Base-by-base conservation (phyloP, 2,797 vertebrate genomes). In the Muscicapa comitata region DNA sequence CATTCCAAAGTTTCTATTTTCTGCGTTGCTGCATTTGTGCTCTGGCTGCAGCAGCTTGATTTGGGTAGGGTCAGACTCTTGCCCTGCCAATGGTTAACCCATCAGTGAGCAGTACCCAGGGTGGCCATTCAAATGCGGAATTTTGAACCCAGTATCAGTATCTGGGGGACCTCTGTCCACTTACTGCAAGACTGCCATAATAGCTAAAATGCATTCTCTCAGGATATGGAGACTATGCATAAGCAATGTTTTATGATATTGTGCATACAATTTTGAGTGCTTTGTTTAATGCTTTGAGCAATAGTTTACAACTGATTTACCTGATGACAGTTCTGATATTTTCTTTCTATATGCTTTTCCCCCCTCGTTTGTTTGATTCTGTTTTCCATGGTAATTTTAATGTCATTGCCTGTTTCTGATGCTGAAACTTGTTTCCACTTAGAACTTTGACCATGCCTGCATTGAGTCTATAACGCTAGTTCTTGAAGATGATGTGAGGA, bases 381-480 rank as follows among this genome's bases (percentile, higher is more conserved):
- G 4, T 31, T 85, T 90, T 90, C n/a, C 28, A 31, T 38, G 42
- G 31, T 72, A 71, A 23, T 80, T 45, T 70, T 58, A 70, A 47
- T 43, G 19, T 42, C 7, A 62, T 80, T 59, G 6, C 20, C 23
- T 65, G 2, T 78, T 92, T 93, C 62, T 95, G n/a, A 76, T 75
- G 67, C n/a, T 81, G 45, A 92, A 80, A 90, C 24, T 90, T 84
- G 13, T 95, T 93, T 96, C 95, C 67, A 3, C 86, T 72, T 93
- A 99, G 98, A 98, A 98, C 35, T 97, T 99, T 97, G 98, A 99
- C 88, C 98, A 99, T n/a, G 97, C 98, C 85, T 99, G 99, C 96
- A 98, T 99, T 95, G 99, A 99, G 93, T 99, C 99, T 28, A 85
- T 99, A 97, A 99, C 98, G 26, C 95, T 99, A 82, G 98, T 99